Evolutionary conservation across 2,888 invertebrate species (phyloP).

Genomic region (Drosophila fulvimacula): DNA sequence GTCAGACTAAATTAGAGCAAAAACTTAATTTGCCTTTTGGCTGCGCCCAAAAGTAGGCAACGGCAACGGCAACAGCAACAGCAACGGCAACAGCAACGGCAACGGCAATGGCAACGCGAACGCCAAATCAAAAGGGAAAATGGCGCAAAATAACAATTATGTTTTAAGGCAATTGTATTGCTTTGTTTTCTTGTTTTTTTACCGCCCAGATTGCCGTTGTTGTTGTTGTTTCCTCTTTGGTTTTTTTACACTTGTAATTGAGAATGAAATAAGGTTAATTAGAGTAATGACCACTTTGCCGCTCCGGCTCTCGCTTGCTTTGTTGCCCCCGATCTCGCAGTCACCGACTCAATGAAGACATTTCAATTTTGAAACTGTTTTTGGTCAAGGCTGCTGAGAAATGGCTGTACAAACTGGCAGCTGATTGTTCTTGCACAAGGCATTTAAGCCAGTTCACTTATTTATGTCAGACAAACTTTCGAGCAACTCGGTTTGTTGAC

Average conservation of each 20-base stretch:
- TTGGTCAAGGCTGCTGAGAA: conserved; percentile 67
- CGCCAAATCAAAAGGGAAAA: conserved; percentile 69
- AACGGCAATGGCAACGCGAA: conserved; percentile 39
- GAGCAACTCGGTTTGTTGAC: conserved; percentile 20
- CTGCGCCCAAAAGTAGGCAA: conserved; percentile 71
- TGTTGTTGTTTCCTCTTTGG: conserved; percentile 34
- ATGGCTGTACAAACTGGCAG: background rate
- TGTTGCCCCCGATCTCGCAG: background rate
- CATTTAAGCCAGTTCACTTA: conserved; percentile 51
- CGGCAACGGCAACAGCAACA: conserved; percentile 38
- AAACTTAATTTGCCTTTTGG: conserved; percentile 80
- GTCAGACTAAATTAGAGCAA: conserved; percentile 81
- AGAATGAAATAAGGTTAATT: conserved; percentile 80
- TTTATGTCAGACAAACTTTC: conserved; percentile 40
- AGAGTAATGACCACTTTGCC: conserved; percentile 77
- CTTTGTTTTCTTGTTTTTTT: conserved; percentile 58
- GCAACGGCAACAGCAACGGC: conserved; percentile 21
- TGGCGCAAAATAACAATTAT: conserved; percentile 81
- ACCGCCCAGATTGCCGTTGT: conserved; percentile 6
- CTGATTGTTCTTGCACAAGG: conserved; percentile 32
- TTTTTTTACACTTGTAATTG: conserved; percentile 72
- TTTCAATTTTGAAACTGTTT: conserved; percentile 48
- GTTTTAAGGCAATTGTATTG: conserved; percentile 80
- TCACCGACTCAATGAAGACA: conserved; percentile 43
- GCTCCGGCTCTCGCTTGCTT: conserved; percentile 11